phyloP scores from a whole-genome alignment of 2,888 invertebrate genomes.

The Chirona hameri region DNA sequence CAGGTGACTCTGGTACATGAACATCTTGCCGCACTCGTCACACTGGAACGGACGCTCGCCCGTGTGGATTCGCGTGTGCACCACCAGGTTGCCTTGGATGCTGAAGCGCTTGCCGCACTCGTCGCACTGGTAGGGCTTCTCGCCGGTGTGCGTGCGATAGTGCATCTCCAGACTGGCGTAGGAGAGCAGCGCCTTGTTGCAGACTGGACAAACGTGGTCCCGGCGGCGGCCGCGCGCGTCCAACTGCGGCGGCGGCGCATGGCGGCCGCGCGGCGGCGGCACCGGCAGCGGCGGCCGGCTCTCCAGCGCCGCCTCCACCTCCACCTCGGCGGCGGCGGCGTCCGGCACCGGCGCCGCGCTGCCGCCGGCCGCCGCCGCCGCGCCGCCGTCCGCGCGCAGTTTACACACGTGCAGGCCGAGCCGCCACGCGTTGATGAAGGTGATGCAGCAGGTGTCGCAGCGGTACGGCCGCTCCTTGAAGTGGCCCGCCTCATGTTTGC shows the following conservation, averaged over 20 bases:
- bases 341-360: too few relatives aligned
- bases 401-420: too few relatives aligned
- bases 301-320: not conserved
- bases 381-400: not conserved
- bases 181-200: conserved; percentile 23
- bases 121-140: conserved; percentile 27
- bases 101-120: conserved; percentile 25
- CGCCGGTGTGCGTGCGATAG: conserved; percentile 33
- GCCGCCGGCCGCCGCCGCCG: not conserved
- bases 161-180: conserved; percentile 34
- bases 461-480: conserved; percentile 48
- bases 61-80: conserved; percentile 5
- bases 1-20: conserved; percentile 27
- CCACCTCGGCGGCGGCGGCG: not conserved
- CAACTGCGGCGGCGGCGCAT: not conserved
- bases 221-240: conserved; percentile 28
- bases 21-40: conserved; percentile 32
- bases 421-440: conserved; percentile 55
- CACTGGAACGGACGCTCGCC: conserved; percentile 49
- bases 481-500: not conserved
- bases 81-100: conserved; percentile 23
- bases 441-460: conserved; percentile 88
- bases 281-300: conserved; percentile 42
- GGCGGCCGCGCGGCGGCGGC: conserved; percentile 44
- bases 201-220: not conserved